Evolutionary conservation across 2,113 vertebrate species (phyloP).

Genomic region (Passerina amoena): DNA sequence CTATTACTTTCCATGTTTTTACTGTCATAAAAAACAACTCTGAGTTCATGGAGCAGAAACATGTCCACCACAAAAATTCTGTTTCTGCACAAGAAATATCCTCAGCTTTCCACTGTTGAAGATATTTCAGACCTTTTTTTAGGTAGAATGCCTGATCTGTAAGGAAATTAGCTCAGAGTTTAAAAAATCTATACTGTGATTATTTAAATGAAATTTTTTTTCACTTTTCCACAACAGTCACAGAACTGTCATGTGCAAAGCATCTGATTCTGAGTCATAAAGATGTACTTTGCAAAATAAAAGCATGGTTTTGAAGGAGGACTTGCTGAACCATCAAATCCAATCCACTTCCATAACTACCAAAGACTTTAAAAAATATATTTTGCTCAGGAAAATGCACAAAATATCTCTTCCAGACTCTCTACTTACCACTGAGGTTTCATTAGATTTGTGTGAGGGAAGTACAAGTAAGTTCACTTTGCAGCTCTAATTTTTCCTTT

Average conservation of each 20-base stretch:
- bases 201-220: not conserved
- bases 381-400: not conserved
- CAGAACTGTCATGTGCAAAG: not conserved
- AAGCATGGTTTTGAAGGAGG: not conserved
- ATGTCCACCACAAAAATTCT: not conserved
- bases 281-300: not conserved
- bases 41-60: not conserved
- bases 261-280: slow-evolving; percentile 34
- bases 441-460: not conserved
- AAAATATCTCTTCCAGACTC: not conserved
- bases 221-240: not conserved
- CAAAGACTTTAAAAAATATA: not conserved
- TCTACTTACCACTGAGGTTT: not conserved
- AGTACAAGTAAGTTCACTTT: not conserved
- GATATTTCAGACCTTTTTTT: not conserved
- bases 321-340: not conserved
- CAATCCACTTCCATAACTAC: not conserved
- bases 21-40: not conserved
- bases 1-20: not conserved
- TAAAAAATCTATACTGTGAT: not conserved
- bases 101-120: not conserved
- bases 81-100: not conserved
- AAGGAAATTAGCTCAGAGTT: not conserved
- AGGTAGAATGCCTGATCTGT: not conserved
- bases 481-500: not conserved